These are phyloP conservation scores for Cryptus armator DNA, from an alignment of 2,888 invertebrate species.

Conservation along the genomic window DNA sequence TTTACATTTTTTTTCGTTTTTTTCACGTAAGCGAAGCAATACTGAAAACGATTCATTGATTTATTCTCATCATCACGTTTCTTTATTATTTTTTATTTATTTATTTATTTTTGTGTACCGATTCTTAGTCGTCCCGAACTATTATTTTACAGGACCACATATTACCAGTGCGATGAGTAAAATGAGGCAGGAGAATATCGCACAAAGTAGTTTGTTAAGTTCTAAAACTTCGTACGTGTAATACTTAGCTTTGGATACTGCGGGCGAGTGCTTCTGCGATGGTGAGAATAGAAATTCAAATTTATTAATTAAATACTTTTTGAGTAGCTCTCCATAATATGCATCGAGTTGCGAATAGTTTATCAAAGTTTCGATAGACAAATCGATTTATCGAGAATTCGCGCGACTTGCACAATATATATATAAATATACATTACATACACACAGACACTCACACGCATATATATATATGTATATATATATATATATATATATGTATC, in stretches of 20 bases:
- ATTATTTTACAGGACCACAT: conserved; percentile 80
- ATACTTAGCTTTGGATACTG: conserved; percentile 49
- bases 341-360: neutral
- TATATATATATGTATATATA: too few relatives aligned
- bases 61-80: conserved; percentile 16
- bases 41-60: conserved; percentile 15
- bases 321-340: conserved; percentile 9
- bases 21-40: conserved; percentile 36
- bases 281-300: conserved; percentile 32
- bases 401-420: neutral
- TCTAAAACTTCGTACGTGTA: conserved; percentile 43
- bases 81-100: neutral
- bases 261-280: conserved; percentile 42
- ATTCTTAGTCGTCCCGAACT: conserved; percentile 66
- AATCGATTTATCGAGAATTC: neutral
- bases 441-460: neutral
- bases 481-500: too few relatives aligned
- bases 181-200: conserved; percentile 64
- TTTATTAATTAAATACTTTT: conserved; percentile 14
- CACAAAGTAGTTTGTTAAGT: conserved; percentile 61
- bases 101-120: conserved; percentile 47
- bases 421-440: neutral
- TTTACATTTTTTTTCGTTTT: conserved; percentile 23
- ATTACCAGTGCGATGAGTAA: conserved; percentile 82
- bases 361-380: conserved; percentile 3